Evolutionary conservation across 2,888 invertebrate species (phyloP), one percentile per base, ranked within the genome.

Genomic region (Branchinecta sandiegonensis): DNA sequence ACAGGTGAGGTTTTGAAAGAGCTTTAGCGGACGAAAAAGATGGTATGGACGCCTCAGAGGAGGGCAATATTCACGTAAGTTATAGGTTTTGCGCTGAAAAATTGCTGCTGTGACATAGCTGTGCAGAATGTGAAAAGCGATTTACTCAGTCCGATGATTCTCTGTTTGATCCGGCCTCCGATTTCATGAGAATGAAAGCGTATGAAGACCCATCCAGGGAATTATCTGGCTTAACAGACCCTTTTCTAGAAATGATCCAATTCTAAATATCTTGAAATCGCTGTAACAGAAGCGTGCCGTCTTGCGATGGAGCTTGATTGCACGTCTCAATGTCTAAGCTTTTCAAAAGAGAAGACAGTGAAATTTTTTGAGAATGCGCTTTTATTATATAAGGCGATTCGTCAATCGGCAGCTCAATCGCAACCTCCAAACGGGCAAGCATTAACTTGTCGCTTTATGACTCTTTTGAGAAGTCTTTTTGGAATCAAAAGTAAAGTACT

Each of bases 91-190:
- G 50, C 4, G 50, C 50, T 50, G 50, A 50, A 50, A 50, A 50
- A 50, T n/a, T n/a, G 4, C 50, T 50, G 14, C 50, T 50, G 2
- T 50, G 50, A 4, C 14, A 14, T 4, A 50, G 50, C 50, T 50
- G 50, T 50, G 50, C 50, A 3, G 50, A 50, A 50, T 50, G 50
- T 50, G 50, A 50, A 14, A 14, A 50, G 50, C 50, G 50, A 50
- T 50, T 50, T 4, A 50, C 50, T 4, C 2, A 3, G 4, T 50
- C 50, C 50, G 50, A 50, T 50, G 50, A 50, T 50, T 50, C 50
- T 50, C 50, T 50, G 50, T 50, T 50, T 50, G 50, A 50, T 50
- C 50, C 50, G 14, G 50, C 13, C 2, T 50, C 2, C 14, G 50
- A 50, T 50, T n/a, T n/a, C n/a, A n/a, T n/a, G n/a, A n/a, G n/a